Evolutionary conservation across 2,888 invertebrate genomes (phyloP), one percentile per base, ranked within the genome.

Genomic region (Notodonta dromedarius): DNA sequence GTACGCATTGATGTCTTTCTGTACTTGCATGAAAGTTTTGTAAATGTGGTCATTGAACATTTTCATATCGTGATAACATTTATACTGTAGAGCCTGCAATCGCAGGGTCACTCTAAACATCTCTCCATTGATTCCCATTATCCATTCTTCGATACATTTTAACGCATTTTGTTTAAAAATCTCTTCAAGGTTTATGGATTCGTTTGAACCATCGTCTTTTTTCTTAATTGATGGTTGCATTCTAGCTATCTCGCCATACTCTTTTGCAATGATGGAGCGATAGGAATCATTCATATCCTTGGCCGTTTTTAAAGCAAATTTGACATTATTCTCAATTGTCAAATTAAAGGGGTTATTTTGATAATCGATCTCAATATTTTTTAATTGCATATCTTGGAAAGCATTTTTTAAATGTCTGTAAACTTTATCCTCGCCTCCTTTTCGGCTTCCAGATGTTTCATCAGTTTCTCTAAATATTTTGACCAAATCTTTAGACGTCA

Each of bases 101-200:
- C 95, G 90, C 55, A 94, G 75, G 55, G 81, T 86, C 2, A 90
- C 88, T 67, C 96, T 87, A 62, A 85, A 89, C 74, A 91, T 88
- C 86, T 96, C 96, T 35, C 94, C 95, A 60, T 91, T 88, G 5
- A 94, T 79, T 11, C 94, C 95, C 79, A 91, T 91, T 16, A 86
- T 85, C 95, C 95, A 96, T 82, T 96, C 95, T 35, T 94, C 90
- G 14, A 94, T 78, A 70, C 91, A 92, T 77, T 89, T 93, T 14
- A 91, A 66, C 58, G 84, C 87, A 67, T 92, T 91, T 48, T 71
- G 61, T 74, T 88, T 93, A 64, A 87, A 94, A 53, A 80, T 79
- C 80, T 82, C 89, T 77, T 85, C 90, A 59, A 71, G 74, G 74
- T 80, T 83, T 13, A 85, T 61, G 0, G 87, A 84, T 48, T 83